Evolutionary conservation across 2,797 vertebrate species (phyloP).

Genomic region (Acanthurus tractus): DNA sequence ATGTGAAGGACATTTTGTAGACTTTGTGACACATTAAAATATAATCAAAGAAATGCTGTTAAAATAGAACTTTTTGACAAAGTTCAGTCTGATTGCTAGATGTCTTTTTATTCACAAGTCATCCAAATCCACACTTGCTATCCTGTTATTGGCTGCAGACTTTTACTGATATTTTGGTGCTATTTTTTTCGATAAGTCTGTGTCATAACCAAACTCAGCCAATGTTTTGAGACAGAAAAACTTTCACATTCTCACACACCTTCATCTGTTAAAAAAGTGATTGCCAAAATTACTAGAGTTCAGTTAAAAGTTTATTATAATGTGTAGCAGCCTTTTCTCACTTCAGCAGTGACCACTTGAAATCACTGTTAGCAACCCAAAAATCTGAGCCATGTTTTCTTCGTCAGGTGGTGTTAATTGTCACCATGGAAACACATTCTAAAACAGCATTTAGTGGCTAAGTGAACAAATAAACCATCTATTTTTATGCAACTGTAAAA

Average conservation of each 20-base stretch:
- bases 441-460: background rate
- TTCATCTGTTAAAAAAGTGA: background rate
- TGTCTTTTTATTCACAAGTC: background rate
- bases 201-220: background rate
- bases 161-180: background rate
- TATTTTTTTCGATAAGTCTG: background rate
- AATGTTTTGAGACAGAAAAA: background rate
- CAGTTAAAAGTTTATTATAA: background rate
- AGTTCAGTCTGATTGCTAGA: too few relatives aligned
- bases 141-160: background rate
- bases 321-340: background rate
- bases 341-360: background rate
- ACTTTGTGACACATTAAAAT: background rate
- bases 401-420: conserved; percentile 12
- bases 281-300: background rate
- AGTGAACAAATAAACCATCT: background rate
- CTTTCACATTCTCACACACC: background rate
- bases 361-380: background rate
- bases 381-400: background rate
- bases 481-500: background rate
- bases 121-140: background rate
- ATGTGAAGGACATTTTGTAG: background rate
- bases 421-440: conserved; percentile 9
- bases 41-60: background rate
- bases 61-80: background rate